phyloP scores from a whole-genome alignment of 2,113 vertebrate genomes.

The Hyperoodon ampullatus region DNA sequence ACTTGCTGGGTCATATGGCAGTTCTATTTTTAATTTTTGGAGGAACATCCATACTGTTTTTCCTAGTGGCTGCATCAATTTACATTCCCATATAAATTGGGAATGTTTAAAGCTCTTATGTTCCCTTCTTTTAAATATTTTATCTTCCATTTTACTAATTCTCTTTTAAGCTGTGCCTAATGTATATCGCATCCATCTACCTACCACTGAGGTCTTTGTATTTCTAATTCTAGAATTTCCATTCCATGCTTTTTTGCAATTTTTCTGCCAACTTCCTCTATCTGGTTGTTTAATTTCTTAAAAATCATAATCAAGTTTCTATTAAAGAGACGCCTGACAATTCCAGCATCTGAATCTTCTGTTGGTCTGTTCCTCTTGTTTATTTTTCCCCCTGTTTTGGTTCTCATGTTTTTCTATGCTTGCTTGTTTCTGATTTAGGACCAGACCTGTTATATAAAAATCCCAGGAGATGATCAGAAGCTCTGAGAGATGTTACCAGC shows the following conservation, averaged over 20 bases:
- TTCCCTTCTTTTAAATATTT: background rate
- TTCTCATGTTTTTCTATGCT: fast-evolving
- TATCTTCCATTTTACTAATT: background rate
- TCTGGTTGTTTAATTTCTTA: background rate
- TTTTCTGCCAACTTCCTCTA: background rate
- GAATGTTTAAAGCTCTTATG: too few relatives aligned
- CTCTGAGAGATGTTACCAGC: fast-evolving
- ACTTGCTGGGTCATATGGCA: fast-evolving
- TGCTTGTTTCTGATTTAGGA: background rate
- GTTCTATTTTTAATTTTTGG: background rate
- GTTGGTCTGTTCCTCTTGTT: fast-evolving
- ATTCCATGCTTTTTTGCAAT: background rate
- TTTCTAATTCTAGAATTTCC: background rate
- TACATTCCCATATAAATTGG: background rate
- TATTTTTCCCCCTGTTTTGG: background rate
- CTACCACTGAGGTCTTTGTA: background rate
- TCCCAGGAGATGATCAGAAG: background rate
- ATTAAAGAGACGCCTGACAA: fast-evolving
- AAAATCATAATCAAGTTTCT: background rate
- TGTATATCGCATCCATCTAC: fast-evolving
- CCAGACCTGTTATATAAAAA: too few relatives aligned
- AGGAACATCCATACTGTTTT: fast-evolving
- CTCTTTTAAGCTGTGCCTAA: background rate
- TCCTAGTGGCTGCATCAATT: background rate
- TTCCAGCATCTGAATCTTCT: fast-evolving